Evolutionary conservation across 2,888 invertebrate genomes (phyloP), one percentile per base, ranked within the genome.

Genomic region (Palloptera scutellata): DNA sequence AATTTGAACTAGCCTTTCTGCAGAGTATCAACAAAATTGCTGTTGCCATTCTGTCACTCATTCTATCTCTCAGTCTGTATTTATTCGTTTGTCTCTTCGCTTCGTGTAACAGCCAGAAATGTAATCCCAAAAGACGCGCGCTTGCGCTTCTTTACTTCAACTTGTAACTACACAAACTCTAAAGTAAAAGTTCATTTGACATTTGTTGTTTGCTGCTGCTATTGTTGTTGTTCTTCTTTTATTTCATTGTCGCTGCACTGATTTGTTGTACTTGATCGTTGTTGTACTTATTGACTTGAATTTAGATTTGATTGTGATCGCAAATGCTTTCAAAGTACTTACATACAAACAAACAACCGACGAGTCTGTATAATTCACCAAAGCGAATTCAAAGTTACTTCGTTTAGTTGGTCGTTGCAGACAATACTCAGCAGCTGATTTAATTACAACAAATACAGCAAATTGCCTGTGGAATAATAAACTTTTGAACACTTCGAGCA

Each of bases 391-490:
- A 13, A 15, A 5, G 48, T 13, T 11, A 15, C n/a, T 15, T 48
- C 15, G 10, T 15, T 48, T 15, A 5, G 48, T 13, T 13, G n/a
- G 6, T 13, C 5, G 48, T 13, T 13, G 48, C 15, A 15, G 15
- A 5, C 48, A 15, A 8, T 15, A 48, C 48, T n/a, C 48, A n/a
- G 10, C 30, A 20, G n/a, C 65, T 70, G 63, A 68, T 72, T 72
- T 70, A 72, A 72, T 72, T 70, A 70, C 68, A 48, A 67, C 63
- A 63, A 61, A 67, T 61, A 52, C 62, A 65, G 68, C 67, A 70
- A 70, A 72, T 70, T 70, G 72, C 43, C 48, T 2, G 19, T 54
- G 52, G 42, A 30, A 40, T 48, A 52, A 58, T 45, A 61, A 61
- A 57, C 30, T 53, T 58, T 20, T 68, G 51, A 61, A 59, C 63